These are phyloP conservation scores for Tetragnatha versicolor DNA, from an alignment of 1,140 invertebrate species.

Conservation along the genomic window DNA sequence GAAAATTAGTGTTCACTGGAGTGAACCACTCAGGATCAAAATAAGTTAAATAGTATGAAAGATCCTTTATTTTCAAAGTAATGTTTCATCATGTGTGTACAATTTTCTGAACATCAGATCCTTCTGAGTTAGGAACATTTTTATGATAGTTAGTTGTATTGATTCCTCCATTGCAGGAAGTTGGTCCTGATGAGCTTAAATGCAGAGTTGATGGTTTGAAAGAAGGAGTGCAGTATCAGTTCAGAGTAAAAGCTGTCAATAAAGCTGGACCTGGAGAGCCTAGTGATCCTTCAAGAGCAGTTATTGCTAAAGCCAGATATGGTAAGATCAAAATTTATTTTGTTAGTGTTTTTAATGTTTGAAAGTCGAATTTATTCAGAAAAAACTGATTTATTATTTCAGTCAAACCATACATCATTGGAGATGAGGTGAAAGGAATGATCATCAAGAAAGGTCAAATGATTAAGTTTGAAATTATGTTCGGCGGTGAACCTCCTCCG, in stretches of 20 bases:
- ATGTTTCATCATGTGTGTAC: too few relatives aligned
- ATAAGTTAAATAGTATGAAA: too few relatives aligned
- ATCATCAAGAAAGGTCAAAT: slow-evolving; percentile 94
- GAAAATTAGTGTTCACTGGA: too few relatives aligned
- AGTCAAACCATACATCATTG: slow-evolving; percentile 91
- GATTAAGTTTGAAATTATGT: slow-evolving; percentile 91
- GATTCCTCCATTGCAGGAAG: slow-evolving; percentile 43
- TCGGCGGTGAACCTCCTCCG: slow-evolving; percentile 92
- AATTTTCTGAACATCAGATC: too few relatives aligned
- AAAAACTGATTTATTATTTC: too few relatives aligned
- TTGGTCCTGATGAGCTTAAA: slow-evolving; percentile 46
- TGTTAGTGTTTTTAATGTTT: not conserved
- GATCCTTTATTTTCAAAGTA: too few relatives aligned
- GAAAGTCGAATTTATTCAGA: too few relatives aligned
- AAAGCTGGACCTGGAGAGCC: slow-evolving; percentile 94
- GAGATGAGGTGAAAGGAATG: slow-evolving; percentile 82
- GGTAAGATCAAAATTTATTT: slow-evolving; percentile 62
- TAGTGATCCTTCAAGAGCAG: slow-evolving; percentile 93
- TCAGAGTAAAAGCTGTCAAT: slow-evolving; percentile 93
- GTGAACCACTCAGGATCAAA: too few relatives aligned
- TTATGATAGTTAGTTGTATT: too few relatives aligned
- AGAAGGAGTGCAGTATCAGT: slow-evolving; percentile 95
- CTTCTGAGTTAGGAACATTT: too few relatives aligned
- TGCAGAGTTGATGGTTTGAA: slow-evolving; percentile 69
- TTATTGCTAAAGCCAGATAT: slow-evolving; percentile 93